phyloP scores from a whole-genome alignment of 1,140 invertebrate genomes.

The Conus ventricosus region DNA sequence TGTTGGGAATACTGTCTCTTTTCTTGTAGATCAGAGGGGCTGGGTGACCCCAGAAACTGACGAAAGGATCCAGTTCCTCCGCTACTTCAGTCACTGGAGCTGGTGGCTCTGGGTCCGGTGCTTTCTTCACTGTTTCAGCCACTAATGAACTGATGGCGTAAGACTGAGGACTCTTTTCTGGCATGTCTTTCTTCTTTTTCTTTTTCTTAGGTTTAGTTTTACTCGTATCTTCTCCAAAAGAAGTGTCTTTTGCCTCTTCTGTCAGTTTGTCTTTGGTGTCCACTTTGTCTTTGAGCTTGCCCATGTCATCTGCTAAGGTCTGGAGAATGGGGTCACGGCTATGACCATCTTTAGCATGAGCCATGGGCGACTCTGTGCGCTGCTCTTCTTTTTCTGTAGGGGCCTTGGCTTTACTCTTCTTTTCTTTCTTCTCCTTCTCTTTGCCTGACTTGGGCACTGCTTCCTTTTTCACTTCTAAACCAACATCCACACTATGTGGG shows the following conservation, averaged over 20 bases:
- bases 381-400: slow-evolving; percentile 15
- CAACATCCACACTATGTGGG: not conserved
- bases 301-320: slow-evolving; percentile 33
- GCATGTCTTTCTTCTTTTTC: slow-evolving; percentile 38
- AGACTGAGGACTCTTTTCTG: slow-evolving; percentile 40
- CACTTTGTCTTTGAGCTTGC: slow-evolving; percentile 25
- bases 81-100: slow-evolving; percentile 23
- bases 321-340: slow-evolving; percentile 23
- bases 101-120: slow-evolving; percentile 22
- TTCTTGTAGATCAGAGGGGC: slow-evolving; percentile 42
- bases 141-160: slow-evolving; percentile 21
- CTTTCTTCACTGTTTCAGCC: slow-evolving; percentile 11
- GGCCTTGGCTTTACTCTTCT: slow-evolving; percentile 36
- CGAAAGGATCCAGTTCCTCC: slow-evolving; percentile 36
- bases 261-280: slow-evolving; percentile 49
- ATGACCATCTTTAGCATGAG: slow-evolving; percentile 28
- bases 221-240: slow-evolving; percentile 24
- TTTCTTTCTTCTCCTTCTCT: slow-evolving; percentile 38
- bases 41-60: slow-evolving; percentile 50
- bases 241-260: slow-evolving; percentile 6
- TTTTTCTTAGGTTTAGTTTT: slow-evolving; percentile 29
- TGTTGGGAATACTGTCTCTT: slow-evolving; percentile 36
- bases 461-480: slow-evolving; percentile 33
- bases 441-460: slow-evolving; percentile 5
- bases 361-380: slow-evolving; percentile 14